These are phyloP conservation scores for Sericinus montela DNA, from an alignment of 2,888 invertebrate genomes.

Conservation along the genomic window DNA sequence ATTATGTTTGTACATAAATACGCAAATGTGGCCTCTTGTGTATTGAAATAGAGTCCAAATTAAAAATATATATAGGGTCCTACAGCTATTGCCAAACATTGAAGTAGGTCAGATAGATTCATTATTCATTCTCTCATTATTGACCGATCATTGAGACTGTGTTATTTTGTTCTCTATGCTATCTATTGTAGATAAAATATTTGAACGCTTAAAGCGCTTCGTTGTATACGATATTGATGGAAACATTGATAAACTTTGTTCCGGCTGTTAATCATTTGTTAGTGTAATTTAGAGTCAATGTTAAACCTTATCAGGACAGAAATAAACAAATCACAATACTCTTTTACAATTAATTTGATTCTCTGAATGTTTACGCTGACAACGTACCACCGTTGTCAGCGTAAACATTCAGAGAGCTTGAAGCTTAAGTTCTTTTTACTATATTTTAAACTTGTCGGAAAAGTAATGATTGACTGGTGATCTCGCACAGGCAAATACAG, in stretches of 20 bases:
- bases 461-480: too few species aligned
- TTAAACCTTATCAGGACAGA: too few species aligned
- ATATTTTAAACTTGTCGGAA: too few species aligned
- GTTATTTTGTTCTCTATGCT: constrained; percentile 12
- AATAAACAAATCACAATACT: too few species aligned
- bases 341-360: too few species aligned
- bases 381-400: too few species aligned
- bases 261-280: too few species aligned
- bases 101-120: constrained; percentile 27
- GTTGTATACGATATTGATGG: background rate
- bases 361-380: too few species aligned
- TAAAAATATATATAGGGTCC: background rate
- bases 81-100: constrained; percentile 19
- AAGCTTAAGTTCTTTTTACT: too few species aligned
- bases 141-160: constrained; percentile 23
- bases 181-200: background rate
- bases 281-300: too few species aligned
- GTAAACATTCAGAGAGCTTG: too few species aligned
- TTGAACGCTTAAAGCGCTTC: background rate
- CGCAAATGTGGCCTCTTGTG: constrained; percentile 5
- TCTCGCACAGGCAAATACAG: too few species aligned
- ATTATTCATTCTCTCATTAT: constrained; percentile 27
- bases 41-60: constrained; percentile 9
- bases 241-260: background rate
- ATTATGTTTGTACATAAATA: background rate